Evolutionary conservation across 2,888 invertebrate species (phyloP).

Genomic region (Lasius fuliginosus): DNA sequence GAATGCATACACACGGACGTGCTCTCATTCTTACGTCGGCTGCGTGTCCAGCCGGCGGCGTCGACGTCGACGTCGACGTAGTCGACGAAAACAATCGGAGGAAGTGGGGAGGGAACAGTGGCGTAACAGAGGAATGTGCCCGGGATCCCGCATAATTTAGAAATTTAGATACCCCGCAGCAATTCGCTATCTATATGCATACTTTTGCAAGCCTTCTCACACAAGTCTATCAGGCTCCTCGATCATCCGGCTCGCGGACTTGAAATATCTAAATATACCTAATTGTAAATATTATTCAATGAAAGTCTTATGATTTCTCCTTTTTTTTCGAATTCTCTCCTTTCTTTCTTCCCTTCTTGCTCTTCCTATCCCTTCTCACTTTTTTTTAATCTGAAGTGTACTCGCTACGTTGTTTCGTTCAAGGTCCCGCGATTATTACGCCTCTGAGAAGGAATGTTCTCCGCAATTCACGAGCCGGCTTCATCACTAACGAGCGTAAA

Average conservation of each 20-base stretch:
- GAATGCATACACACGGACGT: conserved; percentile 18
- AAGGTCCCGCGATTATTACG: conserved; percentile 33
- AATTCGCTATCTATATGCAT: not conserved
- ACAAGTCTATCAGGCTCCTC: not conserved
- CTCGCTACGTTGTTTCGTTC: conserved; percentile 1
- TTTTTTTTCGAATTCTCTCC: not conserved
- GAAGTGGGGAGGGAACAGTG: not conserved
- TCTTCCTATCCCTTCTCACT: not conserved
- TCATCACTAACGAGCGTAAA: conserved; percentile 27
- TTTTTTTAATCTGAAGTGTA: not conserved
- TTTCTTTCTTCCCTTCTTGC: not conserved
- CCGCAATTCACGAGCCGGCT: conserved; percentile 30
- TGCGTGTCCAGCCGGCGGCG: conserved; percentile 11
- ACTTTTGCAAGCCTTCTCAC: not conserved
- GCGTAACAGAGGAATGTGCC: not conserved
- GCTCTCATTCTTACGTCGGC: conserved; percentile 48
- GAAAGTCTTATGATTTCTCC: not conserved
- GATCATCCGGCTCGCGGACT: not conserved
- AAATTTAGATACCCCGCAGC: not conserved
- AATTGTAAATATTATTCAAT: not conserved
- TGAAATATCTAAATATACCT: not conserved
- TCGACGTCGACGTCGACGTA: not conserved
- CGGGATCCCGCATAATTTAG: not conserved
- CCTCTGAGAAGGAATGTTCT: conserved; percentile 31
- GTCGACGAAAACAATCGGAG: conserved; percentile 37